Conservation (phyloP, 2,888 invertebrate species). For the Heliconius ismenius region DNA sequence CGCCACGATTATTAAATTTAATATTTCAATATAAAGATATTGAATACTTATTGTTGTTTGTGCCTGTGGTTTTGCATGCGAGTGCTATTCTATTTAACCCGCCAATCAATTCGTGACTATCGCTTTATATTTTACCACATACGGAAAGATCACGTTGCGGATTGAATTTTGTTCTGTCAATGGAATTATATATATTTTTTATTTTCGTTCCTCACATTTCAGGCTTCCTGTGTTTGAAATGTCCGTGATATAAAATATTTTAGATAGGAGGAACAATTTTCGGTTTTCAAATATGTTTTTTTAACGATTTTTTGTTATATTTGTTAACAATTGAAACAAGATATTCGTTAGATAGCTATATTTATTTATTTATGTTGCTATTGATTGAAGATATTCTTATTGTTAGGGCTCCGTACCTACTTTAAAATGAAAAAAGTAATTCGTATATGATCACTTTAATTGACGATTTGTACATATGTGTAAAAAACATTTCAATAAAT, state of each 20-base stretch:
- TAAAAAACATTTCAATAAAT: not conserved
- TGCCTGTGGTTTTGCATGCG: conserved; percentile 8
- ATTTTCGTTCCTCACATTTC: not conserved
- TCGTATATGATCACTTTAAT: too few species aligned
- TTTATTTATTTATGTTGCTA: too few species aligned
- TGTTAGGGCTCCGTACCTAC: too few species aligned
- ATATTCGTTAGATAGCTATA: not conserved
- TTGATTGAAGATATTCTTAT: too few species aligned
- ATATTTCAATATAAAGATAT: not conserved
- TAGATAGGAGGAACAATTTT: not conserved
- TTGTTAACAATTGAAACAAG: not conserved
- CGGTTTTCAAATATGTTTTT: not conserved
- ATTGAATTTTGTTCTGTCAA: conserved; percentile 2
- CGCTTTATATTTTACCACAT: conserved; percentile 14
- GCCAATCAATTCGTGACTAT: conserved; percentile 18
- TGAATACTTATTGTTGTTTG: conserved; percentile 6
- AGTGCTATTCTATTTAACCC: conserved; percentile 4
- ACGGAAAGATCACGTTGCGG: conserved; percentile 10
- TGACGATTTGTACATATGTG: too few species aligned
- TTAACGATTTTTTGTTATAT: not conserved
- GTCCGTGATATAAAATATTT: not conserved
- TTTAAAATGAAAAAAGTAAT: too few species aligned
- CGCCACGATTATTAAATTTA: not conserved
- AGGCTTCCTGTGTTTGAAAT: not conserved
- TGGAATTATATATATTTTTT: not conserved